These are phyloP conservation scores for Nannospalax galili DNA, from an alignment of 2,113 vertebrate species.

Conservation along the genomic window DNA sequence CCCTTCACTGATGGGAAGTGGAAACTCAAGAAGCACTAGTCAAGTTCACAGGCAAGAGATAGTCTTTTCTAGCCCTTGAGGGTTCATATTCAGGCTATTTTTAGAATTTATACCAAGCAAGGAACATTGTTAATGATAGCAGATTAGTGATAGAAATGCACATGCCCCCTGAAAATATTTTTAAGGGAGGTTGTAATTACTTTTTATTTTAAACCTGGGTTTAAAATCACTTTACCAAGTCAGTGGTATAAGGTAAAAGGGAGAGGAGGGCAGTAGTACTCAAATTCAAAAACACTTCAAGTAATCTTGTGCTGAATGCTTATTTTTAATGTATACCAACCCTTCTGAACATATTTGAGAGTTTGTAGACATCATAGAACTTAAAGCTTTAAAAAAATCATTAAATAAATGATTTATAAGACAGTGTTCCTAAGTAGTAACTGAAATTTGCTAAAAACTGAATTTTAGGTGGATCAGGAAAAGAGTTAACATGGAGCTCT, in stretches of 20 bases:
- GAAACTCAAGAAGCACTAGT: neutral
- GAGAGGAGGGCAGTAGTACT: too few relatives aligned
- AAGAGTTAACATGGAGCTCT: too few relatives aligned
- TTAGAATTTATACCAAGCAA: neutral
- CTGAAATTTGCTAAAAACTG: neutral
- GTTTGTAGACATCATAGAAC: neutral
- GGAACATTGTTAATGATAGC: too few relatives aligned
- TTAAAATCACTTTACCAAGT: neutral
- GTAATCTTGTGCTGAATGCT: neutral
- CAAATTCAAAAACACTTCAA: too few relatives aligned
- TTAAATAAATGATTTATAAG: conserved; percentile 23
- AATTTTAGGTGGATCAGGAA: conserved; percentile 23
- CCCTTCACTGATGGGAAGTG: too few relatives aligned
- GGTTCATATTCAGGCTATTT: neutral
- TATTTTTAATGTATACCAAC: too few relatives aligned
- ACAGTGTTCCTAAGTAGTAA: conserved; percentile 2
- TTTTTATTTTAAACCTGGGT: neutral
- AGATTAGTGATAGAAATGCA: neutral
- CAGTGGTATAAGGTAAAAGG: too few relatives aligned
- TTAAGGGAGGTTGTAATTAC: conserved; percentile 2
- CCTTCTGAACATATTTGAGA: too few relatives aligned
- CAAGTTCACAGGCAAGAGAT: neutral
- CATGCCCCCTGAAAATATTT: neutral
- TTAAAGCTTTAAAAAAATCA: neutral
- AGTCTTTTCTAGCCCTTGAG: neutral